Percentiles rank a stretch among this genome's conserved stretches.
Evolutionary conservation across 2,888 invertebrate genomes (phyloP).

Genomic region (Cheiracanthium punctorium): DNA sequence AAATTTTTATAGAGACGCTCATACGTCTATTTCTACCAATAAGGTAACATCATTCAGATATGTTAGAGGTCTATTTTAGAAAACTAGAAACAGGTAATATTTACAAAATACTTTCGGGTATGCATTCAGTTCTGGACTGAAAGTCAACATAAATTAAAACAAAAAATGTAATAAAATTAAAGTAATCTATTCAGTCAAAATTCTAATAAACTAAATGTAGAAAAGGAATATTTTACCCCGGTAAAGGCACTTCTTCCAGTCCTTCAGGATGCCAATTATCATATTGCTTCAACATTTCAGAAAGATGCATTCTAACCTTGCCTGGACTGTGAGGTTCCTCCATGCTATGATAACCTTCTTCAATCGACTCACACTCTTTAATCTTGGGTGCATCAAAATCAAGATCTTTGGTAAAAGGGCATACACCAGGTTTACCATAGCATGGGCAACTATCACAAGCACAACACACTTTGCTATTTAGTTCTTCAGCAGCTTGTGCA

Average conservation of each 20-base stretch:
- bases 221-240: slow-evolving; percentile 74
- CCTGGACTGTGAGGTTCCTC: slow-evolving; percentile 63
- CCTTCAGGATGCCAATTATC: slow-evolving; percentile 63
- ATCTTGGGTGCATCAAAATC: slow-evolving; percentile 11
- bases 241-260: slow-evolving; percentile 74
- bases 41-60: too few relatives aligned
- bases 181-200: too few relatives aligned
- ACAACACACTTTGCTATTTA: background rate
- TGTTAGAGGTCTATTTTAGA: too few relatives aligned
- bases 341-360: slow-evolving; percentile 71
- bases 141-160: too few relatives aligned
- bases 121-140: too few relatives aligned
- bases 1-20: too few relatives aligned
- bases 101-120: too few relatives aligned
- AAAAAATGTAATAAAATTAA: too few relatives aligned
- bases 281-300: slow-evolving; percentile 48
- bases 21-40: too few relatives aligned
- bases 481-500: background rate
- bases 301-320: slow-evolving; percentile 21
- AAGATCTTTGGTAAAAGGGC: slow-evolving; percentile 15
- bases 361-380: slow-evolving; percentile 70
- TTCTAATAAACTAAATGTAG: too few relatives aligned
- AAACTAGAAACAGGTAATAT: too few relatives aligned
- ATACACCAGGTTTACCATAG: slow-evolving; percentile 20
- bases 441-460: slow-evolving; percentile 25